Percentiles rank a stretch among this genome's conserved stretches.
phyloP scores from a whole-genome alignment of 2,113 vertebrate species.

The Gymnobelideus leadbeateri region DNA sequence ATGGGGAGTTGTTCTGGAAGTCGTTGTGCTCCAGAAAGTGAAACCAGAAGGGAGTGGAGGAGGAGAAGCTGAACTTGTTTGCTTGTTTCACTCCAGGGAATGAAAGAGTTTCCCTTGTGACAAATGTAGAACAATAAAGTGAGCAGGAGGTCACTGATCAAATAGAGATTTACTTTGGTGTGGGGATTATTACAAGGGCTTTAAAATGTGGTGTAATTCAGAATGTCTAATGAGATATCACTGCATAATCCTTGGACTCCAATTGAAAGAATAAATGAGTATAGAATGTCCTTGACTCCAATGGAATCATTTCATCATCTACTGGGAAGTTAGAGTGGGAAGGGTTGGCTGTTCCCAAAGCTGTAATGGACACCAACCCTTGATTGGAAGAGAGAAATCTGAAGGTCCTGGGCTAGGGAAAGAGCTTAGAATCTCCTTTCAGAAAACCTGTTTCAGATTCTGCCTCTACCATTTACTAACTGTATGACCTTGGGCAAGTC shows the following conservation, averaged over 20 bases:
- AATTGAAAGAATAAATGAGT: background rate
- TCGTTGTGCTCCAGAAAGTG: slow-evolving; percentile 20
- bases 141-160: slow-evolving; percentile 47
- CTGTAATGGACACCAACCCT: background rate
- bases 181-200: background rate
- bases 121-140: slow-evolving; percentile 32
- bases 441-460: background rate
- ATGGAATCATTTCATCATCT: background rate
- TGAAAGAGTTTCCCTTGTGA: slow-evolving; percentile 11
- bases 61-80: slow-evolving; percentile 38
- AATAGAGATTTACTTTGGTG: slow-evolving; percentile 23
- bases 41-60: slow-evolving; percentile 56
- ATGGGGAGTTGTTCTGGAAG: slow-evolving; percentile 46
- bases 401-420: background rate
- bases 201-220: background rate
- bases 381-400: background rate
- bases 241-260: background rate
- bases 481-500: background rate
- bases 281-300: background rate
- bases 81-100: slow-evolving; percentile 18
- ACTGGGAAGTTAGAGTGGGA: background rate
- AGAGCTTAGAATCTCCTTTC: background rate
- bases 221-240: background rate
- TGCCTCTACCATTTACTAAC: background rate
- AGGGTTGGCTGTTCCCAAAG: background rate